Evolutionary conservation across 2,888 invertebrate genomes (phyloP), one percentile per base, ranked within the genome.

Genomic region (Hirudinaria manillensis): DNA sequence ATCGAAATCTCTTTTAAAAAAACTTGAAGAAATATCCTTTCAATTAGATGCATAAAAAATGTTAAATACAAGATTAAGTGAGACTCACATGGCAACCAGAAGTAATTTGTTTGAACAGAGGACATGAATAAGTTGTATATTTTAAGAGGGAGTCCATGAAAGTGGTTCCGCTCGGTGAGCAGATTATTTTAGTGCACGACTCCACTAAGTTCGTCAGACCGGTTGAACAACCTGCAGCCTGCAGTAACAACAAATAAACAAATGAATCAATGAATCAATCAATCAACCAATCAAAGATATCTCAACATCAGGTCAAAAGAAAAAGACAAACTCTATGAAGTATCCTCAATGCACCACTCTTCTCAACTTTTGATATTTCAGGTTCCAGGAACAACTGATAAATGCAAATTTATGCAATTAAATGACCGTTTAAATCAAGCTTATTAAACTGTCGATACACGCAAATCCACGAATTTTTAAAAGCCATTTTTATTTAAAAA

Each of bases 161-260:
- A 19, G 38, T 10, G n/a, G 61, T 61, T 27, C 24, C 61, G n/a
- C 10, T 24, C 19, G 61, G 29, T 7, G 61, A 61, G 24, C 29
- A 24, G 61, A 61, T 61, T 29, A 61, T 61, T 29, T 29, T 70
- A 13, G 38, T 70, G 70, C 70, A 32, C 70, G 24, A 38, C 27
- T 38, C 38, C 21, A 34, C 70, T 16, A 70, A n/a, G 4, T 21
- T 38, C 24, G 6, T 38, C 51, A 27, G 16, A 36, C 24, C 70
- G 21, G 34, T 16, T 1, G 7, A 3, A 3, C 38, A 13, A 6
- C 68, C 21, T 34, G 10, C 34, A 27, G 10, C 27, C 70, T 70
- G 24, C 3, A 3, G n/a, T 38, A 6, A 56, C 38, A 38, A 38
- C 1, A 45, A 45, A 45, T 16, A 16, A n/a, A n/a, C n/a, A n/a